Evolutionary conservation across 1,140 invertebrate species (phyloP), one percentile per base, ranked within the genome.

Genomic region (Bombus waltoni): DNA sequence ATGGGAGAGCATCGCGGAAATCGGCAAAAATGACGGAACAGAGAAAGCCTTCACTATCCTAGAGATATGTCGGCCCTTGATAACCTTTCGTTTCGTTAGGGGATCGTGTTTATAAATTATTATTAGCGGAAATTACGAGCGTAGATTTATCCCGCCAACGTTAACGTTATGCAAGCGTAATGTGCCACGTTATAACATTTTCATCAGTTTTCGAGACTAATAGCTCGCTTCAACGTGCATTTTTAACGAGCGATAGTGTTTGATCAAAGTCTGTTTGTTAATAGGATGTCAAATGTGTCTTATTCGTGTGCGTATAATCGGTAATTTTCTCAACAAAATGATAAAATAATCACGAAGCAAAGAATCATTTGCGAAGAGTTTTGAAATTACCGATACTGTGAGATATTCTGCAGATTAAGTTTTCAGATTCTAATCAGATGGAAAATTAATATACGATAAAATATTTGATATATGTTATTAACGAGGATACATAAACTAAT

Each of bases 91-190:
- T 85, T 87, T 79, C 77, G 32, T 74, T 72, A 35, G 75, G 32
- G 74, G 47, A 87, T 68, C 76, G 68, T 18, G 85, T 77, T 89
- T 86, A 89, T 89, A 80, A 89, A 89, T 89, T 89, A 89, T 89
- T 89, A 87, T 89, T 72, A 77, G 68, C 88, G 88, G 85, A 89
- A 89, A 89, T 89, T 89, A 83, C 81, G 79, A 42, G 79, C 80
- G 83, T 70, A 59, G 83, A 70, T 79, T 88, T 47, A 62, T 32
- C 70, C 62, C 38, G 53, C 38, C 74, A 40, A 47, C 72, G 75
- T 65, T 68, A 74, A 82, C 79, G 65, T 86, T 65, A 89, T 82
- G 75, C 87, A 89, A 79, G 65, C 62, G 22, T 88, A 89, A 89
- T 86, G 82, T 25, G 32, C 66, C 22, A 53, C 44, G 78, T 86